These are phyloP conservation scores for Sanderia malayensis DNA, from an alignment of 30 jellyfish, hydroid and myxozoan genomes.

Conservation along the genomic window DNA sequence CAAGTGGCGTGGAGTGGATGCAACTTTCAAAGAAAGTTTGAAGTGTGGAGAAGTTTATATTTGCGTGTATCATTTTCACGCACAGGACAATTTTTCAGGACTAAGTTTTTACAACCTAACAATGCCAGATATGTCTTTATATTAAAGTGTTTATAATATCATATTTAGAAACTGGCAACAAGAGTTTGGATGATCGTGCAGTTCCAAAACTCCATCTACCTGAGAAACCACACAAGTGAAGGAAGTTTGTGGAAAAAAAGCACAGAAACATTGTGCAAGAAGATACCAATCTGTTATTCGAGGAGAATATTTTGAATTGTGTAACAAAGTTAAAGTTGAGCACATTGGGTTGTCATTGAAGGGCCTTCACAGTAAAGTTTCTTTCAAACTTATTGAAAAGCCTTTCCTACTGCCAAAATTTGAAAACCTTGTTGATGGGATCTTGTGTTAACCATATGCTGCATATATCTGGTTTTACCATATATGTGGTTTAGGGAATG, in stretches of 20 bases:
- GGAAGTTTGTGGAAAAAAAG: background rate
- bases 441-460: too few species aligned
- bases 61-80: background rate
- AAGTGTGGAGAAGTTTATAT: background rate
- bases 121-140: background rate
- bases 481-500: too few species aligned
- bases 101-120: background rate
- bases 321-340: too few species aligned
- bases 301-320: too few species aligned
- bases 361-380: too few species aligned
- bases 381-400: too few species aligned
- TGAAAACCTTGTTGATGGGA: too few species aligned
- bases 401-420: too few species aligned
- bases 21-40: background rate
- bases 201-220: background rate
- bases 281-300: too few species aligned
- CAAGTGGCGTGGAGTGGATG: background rate
- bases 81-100: background rate
- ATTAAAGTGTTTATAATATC: background rate
- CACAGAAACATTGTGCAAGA: constrained; percentile 2
- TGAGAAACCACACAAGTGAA: background rate
- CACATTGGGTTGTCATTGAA: too few species aligned
- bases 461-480: too few species aligned
- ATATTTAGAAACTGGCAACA: constrained; percentile 2
- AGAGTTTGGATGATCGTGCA: constrained; percentile 6